phyloP scores from a whole-genome alignment of 2,888 invertebrate genomes.

The Nasonovia ribisnigri region DNA sequence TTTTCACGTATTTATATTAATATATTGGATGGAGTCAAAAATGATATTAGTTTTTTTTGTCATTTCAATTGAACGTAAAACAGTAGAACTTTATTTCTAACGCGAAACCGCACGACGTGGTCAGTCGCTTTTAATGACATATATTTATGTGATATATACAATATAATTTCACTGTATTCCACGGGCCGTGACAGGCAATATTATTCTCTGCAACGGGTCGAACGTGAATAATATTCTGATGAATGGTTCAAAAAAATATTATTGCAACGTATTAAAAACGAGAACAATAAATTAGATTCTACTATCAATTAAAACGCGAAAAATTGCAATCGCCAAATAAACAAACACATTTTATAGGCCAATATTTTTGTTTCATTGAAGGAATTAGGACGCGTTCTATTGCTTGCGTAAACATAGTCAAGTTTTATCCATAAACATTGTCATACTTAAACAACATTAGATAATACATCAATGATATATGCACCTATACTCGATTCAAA shows the following conservation, averaged over 20 bases:
- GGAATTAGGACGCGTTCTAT: background rate
- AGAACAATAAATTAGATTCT: background rate
- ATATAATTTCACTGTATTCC: background rate
- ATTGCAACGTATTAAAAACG: background rate
- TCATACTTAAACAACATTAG: background rate
- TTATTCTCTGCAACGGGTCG: background rate
- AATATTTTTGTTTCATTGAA: background rate
- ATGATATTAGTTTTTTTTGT: background rate
- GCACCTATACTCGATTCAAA: background rate
- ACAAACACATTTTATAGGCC: background rate
- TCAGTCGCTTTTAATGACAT: background rate
- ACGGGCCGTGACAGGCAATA: background rate
- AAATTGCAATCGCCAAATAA: background rate
- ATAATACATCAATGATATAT: background rate
- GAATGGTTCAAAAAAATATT: background rate
- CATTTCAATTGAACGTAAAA: background rate
- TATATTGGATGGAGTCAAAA: background rate
- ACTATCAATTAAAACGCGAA: background rate
- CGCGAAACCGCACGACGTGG: background rate
- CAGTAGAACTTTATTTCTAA: background rate
- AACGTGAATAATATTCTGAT: background rate
- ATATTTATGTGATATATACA: background rate
- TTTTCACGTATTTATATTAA: background rate
- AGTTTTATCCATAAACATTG: background rate
- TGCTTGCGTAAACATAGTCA: background rate